Percentiles rank a stretch among this genome's conserved stretches.
Evolutionary conservation across 1,140 invertebrate genomes (phyloP).

Genomic region (Aphidius ervi): DNA sequence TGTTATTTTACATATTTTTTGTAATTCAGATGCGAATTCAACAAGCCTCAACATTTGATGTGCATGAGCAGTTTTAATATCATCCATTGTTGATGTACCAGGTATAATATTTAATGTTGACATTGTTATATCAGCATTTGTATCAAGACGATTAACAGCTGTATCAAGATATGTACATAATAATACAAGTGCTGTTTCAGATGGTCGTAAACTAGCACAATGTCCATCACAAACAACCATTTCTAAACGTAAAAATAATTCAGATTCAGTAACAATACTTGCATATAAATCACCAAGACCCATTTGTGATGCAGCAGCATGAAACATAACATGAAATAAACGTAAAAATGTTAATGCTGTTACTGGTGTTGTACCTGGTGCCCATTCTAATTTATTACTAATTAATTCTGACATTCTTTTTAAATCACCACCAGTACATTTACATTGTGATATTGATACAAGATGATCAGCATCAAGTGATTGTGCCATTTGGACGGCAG

Average conservation of each 20-base stretch:
- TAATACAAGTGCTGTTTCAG: conserved; percentile 67
- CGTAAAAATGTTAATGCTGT: conserved; percentile 66
- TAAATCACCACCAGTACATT: conserved; percentile 70
- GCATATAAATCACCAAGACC: conserved; percentile 51
- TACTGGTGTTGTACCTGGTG: conserved; percentile 55
- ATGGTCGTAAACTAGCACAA: conserved; percentile 63
- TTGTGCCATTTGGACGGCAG: conserved; percentile 50
- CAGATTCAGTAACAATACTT: conserved; percentile 49
- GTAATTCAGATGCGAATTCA: conserved; percentile 58
- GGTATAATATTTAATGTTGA: conserved; percentile 20
- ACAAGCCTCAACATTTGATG: conserved; percentile 53
- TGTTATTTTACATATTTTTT: conserved; percentile 60
- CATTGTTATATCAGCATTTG: conserved; percentile 27
- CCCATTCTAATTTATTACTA: conserved; percentile 64
- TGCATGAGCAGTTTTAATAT: conserved; percentile 26
- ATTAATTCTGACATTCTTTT: conserved; percentile 70
- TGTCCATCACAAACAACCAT: conserved; percentile 67
- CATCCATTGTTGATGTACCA: conserved; percentile 29
- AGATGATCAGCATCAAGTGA: conserved; percentile 44
- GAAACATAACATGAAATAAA: conserved; percentile 61
- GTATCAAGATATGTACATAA: conserved; percentile 64
- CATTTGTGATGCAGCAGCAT: conserved; percentile 52
- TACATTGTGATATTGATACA: conserved; percentile 65
- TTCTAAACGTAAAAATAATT: conserved; percentile 64
- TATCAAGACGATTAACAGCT: conserved; percentile 39